phyloP scores from a whole-genome alignment of 2,888 invertebrate genomes.

The Heteromurus nitidus region DNA sequence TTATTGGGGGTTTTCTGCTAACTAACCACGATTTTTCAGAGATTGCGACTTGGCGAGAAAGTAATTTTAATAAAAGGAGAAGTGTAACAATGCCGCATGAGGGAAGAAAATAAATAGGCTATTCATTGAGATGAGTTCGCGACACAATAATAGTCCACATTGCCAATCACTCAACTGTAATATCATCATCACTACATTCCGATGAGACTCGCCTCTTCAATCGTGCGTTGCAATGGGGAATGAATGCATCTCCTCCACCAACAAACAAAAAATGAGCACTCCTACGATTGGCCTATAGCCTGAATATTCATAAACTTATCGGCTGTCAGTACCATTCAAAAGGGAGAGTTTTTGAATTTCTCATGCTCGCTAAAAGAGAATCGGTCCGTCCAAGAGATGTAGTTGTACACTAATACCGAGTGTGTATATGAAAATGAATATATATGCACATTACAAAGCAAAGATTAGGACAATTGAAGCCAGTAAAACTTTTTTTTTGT shows the following conservation, averaged over 20 bases:
- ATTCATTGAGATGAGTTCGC: constrained; percentile 13
- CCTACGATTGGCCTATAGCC: constrained; percentile 25
- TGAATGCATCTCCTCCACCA: neutral
- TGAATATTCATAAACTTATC: constrained; percentile 34
- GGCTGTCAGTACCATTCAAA: constrained; percentile 21
- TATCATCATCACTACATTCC: constrained; percentile 3
- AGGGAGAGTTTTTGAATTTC: constrained; percentile 10
- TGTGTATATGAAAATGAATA: neutral
- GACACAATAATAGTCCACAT: constrained; percentile 22
- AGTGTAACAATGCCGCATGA: constrained; percentile 9
- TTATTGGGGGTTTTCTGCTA: constrained; percentile 7
- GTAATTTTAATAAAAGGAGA: constrained; percentile 19
- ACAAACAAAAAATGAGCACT: constrained; percentile 4
- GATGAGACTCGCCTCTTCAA: neutral
- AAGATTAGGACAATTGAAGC: constrained; percentile 19
- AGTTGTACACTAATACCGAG: neutral
- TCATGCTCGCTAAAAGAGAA: constrained; percentile 4
- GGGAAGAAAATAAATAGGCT: constrained; percentile 23
- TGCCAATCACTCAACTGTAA: constrained; percentile 22
- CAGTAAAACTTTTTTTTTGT: constrained; percentile 18
- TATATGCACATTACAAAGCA: neutral
- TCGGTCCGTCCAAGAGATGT: neutral
- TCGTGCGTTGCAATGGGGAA: neutral
- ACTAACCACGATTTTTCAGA: constrained; percentile 12
- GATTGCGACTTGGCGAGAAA: constrained; percentile 14